Percentiles rank a stretch among this genome's conserved stretches.
phyloP scores from a whole-genome alignment of 64 coral and sea anemone genomes.

The Montipora cactus region DNA sequence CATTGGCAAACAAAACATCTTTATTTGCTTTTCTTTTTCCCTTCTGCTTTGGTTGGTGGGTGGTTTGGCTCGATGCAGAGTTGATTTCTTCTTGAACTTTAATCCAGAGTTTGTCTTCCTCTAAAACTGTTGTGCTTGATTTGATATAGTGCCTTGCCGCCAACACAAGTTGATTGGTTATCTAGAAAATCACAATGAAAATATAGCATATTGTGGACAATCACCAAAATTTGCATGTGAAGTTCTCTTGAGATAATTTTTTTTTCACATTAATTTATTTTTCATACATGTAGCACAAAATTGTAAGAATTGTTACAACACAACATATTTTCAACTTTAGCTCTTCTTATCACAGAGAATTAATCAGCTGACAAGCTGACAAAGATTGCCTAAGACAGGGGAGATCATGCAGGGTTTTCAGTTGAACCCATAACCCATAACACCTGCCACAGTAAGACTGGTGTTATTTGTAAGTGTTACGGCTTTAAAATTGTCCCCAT shows the following conservation, averaged over 20 bases:
- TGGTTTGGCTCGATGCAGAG: not conserved
- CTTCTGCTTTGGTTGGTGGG: constrained; percentile 42
- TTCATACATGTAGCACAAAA: too few relatives aligned
- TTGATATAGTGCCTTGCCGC: constrained; percentile 84
- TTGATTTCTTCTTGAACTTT: constrained; percentile 84
- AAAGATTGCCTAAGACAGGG: too few relatives aligned
- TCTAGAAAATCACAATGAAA: constrained; percentile 38
- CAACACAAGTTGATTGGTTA: constrained; percentile 93
- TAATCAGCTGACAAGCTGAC: too few relatives aligned
- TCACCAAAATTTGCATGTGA: not conserved
- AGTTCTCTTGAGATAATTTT: not conserved
- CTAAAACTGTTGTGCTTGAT: constrained; percentile 61
- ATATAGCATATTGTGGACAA: not conserved
- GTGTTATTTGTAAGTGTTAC: too few relatives aligned
- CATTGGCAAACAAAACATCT: constrained; percentile 52
- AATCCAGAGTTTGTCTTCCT: constrained; percentile 91
- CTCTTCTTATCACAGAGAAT: too few relatives aligned
- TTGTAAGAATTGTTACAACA: too few relatives aligned
- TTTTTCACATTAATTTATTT: too few relatives aligned
- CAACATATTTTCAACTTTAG: too few relatives aligned
- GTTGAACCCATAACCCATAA: too few relatives aligned
- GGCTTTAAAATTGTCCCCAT: too few relatives aligned
- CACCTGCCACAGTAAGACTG: too few relatives aligned
- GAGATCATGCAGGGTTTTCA: too few relatives aligned
- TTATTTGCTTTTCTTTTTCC: constrained; percentile 79